Evolutionary conservation across 2,888 invertebrate genomes (phyloP), one percentile per base, ranked within the genome.

Genomic region (Netelia melanura): DNA sequence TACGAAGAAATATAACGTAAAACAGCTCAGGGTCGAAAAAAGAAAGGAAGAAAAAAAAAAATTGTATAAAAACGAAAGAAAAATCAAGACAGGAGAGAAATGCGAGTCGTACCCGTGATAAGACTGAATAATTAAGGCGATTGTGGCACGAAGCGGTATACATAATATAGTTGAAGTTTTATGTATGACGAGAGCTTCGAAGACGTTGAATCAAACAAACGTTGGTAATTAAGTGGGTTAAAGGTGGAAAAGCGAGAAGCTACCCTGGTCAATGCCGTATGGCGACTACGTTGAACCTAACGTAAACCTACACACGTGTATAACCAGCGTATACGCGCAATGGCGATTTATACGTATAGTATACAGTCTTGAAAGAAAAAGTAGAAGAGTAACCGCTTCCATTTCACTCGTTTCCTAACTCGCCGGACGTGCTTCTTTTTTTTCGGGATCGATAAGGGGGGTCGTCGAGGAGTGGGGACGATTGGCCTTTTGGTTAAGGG

Each of bases 401-500:
- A 89, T 88, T 79, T 85, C 88, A 85, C 84, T 87, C 87, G 87
- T 82, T 85, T 65, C 64, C 70, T 62, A 56, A 48, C 74, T 70
- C 70, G 44, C 65, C 54, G 70, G 76, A 81, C 76, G 80, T 62
- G 71, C 52, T 76, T 38, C 70, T 70, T 75, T 79, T 79, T 76
- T 77, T 86, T 88, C 72, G 78, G 80, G 92, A 93, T 93, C 93
- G 92, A 93, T 93, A 93, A 90, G 84, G 81, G 77, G 43, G 64
- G 89, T 88, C 89, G 25, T 25, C 14, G 62, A 30, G 62, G 89
- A 89, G 90, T 88, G 89, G 86, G 86, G 86, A 78, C 89, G 90
- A 92, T 93, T 93, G 93, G 93, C 93, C 93, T 93, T 93, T 93
- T 93, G 92, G 91, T 89, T 89, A 89, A 93, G 92, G 91, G 92